phyloP scores from a whole-genome alignment of 92 coral and sea anemone species.

The Phenganax marumi region DNA sequence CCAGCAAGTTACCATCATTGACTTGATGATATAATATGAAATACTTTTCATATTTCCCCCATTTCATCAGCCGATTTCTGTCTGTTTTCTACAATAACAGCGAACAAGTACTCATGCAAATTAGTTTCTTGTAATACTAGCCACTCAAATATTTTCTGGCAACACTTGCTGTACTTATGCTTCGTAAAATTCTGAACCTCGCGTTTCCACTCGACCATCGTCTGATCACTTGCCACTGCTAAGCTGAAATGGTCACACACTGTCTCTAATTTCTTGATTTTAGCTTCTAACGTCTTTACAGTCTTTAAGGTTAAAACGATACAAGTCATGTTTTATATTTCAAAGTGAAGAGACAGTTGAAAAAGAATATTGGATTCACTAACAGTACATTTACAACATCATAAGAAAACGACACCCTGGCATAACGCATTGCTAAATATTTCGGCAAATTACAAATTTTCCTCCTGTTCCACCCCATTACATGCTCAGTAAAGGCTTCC shows the following conservation, averaged over 20 bases:
- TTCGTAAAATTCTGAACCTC: slow-evolving; percentile 8
- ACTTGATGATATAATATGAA: slow-evolving; percentile 12
- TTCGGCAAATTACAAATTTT: slow-evolving; percentile 31
- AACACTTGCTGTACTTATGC: not conserved
- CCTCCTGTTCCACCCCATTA: slow-evolving; percentile 49
- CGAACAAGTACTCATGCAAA: not conserved
- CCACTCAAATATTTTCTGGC: not conserved
- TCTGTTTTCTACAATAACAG: not conserved
- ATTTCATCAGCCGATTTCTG: not conserved
- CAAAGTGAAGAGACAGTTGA: not conserved
- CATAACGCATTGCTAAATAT: slow-evolving; percentile 37
- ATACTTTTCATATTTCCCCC: not conserved
- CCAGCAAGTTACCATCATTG: not conserved
- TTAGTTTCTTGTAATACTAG: not conserved
- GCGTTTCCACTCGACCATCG: slow-evolving; percentile 9
- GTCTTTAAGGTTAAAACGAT: not conserved
- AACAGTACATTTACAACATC: too few relatives aligned
- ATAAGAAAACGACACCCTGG: too few relatives aligned
- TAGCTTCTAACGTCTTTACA: not conserved
- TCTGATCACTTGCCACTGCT: not conserved
- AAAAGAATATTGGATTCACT: not conserved
- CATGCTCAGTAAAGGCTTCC: slow-evolving; percentile 56
- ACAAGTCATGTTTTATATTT: not conserved
- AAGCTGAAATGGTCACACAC: not conserved
- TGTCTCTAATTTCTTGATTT: not conserved